phyloP scores from a whole-genome alignment of 1,140 invertebrate species.

The silkworm (Bombyx mori) region DNA sequence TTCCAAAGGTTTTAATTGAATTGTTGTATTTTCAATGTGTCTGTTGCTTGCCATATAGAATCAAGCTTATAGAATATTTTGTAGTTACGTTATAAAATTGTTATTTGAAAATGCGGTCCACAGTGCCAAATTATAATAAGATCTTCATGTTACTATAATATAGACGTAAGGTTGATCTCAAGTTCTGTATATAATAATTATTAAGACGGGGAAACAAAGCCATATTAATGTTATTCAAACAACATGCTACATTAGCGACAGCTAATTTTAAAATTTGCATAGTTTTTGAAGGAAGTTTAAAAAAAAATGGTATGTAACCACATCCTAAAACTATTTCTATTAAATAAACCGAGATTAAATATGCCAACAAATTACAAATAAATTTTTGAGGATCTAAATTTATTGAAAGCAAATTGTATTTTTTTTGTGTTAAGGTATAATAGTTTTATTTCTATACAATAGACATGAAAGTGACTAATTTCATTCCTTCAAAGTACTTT shows the following conservation, averaged over 20 bases:
- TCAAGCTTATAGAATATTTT: constrained; percentile 39
- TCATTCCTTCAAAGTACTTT: too few species aligned
- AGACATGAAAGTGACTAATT: too few species aligned
- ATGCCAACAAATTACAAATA: too few species aligned
- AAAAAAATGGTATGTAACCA: too few species aligned
- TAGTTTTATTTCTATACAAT: too few species aligned
- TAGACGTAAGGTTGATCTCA: constrained; percentile 58
- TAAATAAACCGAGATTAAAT: too few species aligned
- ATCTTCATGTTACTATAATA: constrained; percentile 29
- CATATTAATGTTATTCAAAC: constrained; percentile 17
- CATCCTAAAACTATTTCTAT: too few species aligned
- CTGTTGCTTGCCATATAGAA: constrained; percentile 41
- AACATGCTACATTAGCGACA: not conserved
- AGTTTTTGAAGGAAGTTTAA: too few species aligned
- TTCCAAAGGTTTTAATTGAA: not conserved
- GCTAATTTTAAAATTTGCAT: not conserved
- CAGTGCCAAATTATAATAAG: constrained; percentile 59
- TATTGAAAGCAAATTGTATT: too few species aligned
- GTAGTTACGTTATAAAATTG: constrained; percentile 3
- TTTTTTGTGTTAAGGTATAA: too few species aligned
- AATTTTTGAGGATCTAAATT: too few species aligned
- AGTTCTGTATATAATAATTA: constrained; percentile 50
- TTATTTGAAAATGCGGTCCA: constrained; percentile 44
- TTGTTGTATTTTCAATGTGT: not conserved
- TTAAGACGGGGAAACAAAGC: constrained; percentile 22